Percentiles rank a stretch among this genome's conserved stretches.
Conservation (phyloP, 1,140 invertebrate genomes). For the Belonocnema kinseyi region DNA sequence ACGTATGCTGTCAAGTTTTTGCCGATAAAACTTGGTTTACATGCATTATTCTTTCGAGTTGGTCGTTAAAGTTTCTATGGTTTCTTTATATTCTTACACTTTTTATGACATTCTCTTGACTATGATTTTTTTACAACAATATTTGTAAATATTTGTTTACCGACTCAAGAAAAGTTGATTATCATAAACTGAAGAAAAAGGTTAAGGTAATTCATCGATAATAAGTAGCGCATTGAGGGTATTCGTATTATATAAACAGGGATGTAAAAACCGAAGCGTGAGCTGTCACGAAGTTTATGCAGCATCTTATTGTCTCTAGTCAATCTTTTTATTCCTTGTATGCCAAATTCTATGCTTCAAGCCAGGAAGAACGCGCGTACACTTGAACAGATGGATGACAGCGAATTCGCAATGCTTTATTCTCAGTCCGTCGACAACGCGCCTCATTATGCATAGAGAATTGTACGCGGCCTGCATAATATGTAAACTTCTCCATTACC, state of each 20-base stretch:
- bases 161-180: no score
- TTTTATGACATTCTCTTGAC: background rate
- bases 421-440: slow-evolving; percentile 67
- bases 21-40: background rate
- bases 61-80: background rate
- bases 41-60: slow-evolving; percentile 3
- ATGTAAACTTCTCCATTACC: slow-evolving; percentile 69
- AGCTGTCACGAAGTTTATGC: slow-evolving; percentile 20
- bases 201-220: background rate
- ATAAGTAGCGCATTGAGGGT: background rate
- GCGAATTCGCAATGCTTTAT: slow-evolving; percentile 62
- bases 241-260: background rate
- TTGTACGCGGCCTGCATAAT: slow-evolving; percentile 71
- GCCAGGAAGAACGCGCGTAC: slow-evolving; percentile 45
- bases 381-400: slow-evolving; percentile 58
- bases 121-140: no score
- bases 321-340: slow-evolving; percentile 32
- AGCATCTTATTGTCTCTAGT: background rate
- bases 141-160: no score
- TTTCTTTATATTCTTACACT: background rate
- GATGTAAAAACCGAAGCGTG: slow-evolving; percentile 19
- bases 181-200: background rate
- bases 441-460: slow-evolving; percentile 71
- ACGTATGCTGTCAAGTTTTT: background rate
- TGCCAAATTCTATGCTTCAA: slow-evolving; percentile 20